These are phyloP conservation scores for Phoenoteleia sp. DNA, from an alignment of 2,888 invertebrate species.

Conservation along the genomic window DNA sequence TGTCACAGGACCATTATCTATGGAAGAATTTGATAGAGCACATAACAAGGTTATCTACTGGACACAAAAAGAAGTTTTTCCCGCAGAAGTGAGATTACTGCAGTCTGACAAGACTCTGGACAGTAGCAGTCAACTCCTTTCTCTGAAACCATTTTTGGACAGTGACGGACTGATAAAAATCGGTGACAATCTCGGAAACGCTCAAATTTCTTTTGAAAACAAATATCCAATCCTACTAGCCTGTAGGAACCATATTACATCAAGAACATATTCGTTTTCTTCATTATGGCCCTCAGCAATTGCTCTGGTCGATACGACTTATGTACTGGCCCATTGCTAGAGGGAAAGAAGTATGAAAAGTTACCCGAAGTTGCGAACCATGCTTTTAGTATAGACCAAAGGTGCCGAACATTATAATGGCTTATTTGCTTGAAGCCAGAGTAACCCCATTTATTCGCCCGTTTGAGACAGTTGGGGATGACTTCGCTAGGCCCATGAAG, in stretches of 20 bases:
- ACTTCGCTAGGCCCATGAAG: constrained; percentile 70
- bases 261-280: background rate
- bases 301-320: constrained; percentile 38
- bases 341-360: constrained; percentile 69
- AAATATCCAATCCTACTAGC: background rate
- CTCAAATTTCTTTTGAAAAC: background rate
- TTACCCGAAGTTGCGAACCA: constrained; percentile 76
- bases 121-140: background rate
- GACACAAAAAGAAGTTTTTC: background rate
- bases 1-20: background rate
- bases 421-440: constrained; percentile 79
- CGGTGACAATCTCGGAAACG: too few relatives aligned
- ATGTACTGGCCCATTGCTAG: constrained; percentile 80
- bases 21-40: background rate
- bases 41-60: background rate
- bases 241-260: background rate
- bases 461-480: constrained; percentile 51
- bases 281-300: background rate
- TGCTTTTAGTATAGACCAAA: constrained; percentile 76
- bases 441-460: constrained; percentile 41
- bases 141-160: background rate
- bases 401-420: constrained; percentile 78
- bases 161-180: background rate
- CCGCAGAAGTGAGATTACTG: background rate
- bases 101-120: background rate